A percentile compares a stretch with the other conserved stretches of the same genome.
Conservation (phyloP, 2,888 invertebrate species). For the Perithous albicinctus region DNA sequence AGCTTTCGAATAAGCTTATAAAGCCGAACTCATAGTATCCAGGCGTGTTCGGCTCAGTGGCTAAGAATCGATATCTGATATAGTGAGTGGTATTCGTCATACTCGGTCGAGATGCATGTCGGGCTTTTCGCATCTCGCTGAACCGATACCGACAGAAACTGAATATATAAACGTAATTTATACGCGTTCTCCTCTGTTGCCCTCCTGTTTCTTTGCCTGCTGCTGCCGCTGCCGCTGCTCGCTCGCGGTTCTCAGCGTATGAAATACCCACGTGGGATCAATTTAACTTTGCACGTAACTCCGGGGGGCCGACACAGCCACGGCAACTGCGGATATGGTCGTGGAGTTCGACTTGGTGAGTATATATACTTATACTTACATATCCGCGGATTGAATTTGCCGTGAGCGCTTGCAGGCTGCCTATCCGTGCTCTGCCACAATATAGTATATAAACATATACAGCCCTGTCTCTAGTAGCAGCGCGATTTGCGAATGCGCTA, state of each 20-base stretch:
- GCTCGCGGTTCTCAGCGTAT: conserved; percentile 36
- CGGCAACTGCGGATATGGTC: conserved; percentile 9
- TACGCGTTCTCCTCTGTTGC: too few relatives aligned
- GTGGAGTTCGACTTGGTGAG: conserved; percentile 19
- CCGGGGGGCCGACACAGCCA: conserved; percentile 28
- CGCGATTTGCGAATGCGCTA: conserved; percentile 12
- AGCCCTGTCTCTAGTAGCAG: background rate
- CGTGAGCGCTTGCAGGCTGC: conserved; percentile 25
- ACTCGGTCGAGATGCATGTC: conserved; percentile 28
- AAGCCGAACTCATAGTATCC: conserved; percentile 10
- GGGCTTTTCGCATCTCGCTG: conserved; percentile 26
- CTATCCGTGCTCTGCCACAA: background rate
- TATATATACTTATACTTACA: conserved; percentile 49
- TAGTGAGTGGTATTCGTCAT: background rate
- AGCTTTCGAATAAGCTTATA: conserved; percentile 16
- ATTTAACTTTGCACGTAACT: conserved; percentile 62
- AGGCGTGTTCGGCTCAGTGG: background rate
- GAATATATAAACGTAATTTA: conserved; percentile 50
- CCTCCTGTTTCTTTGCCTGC: conserved; percentile 20
- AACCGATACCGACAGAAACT: conserved; percentile 46
- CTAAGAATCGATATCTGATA: conserved; percentile 28
- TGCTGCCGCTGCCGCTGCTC: conserved; percentile 20
- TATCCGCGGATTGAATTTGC: conserved; percentile 62
- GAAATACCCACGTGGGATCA: conserved; percentile 55
- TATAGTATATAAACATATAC: conserved; percentile 18